These are phyloP conservation scores for Xiphophorus couchianus DNA, from an alignment of 2,113 vertebrate species.

Conservation along the genomic window DNA sequence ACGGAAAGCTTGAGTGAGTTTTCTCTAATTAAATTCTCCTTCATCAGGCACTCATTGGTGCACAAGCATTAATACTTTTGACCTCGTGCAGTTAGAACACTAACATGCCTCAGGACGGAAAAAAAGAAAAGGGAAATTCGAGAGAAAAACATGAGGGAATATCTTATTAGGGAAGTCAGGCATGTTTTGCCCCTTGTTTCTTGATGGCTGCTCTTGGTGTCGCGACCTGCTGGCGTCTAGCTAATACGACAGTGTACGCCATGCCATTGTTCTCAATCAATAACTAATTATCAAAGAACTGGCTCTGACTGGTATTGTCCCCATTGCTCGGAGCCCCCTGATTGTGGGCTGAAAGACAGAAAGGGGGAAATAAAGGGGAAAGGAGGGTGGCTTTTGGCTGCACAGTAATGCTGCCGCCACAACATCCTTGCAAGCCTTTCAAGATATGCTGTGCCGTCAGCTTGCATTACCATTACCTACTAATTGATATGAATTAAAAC, in stretches of 20 bases:
- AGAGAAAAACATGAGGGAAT: constrained; percentile 78
- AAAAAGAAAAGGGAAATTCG: constrained; percentile 74
- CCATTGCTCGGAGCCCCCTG: constrained; percentile 87
- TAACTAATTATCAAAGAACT: constrained; percentile 98
- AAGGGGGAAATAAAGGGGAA: constrained; percentile 60
- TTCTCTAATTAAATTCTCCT: constrained; percentile 74
- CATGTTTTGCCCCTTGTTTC: constrained; percentile 84
- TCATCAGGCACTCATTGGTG: constrained; percentile 75
- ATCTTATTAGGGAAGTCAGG: constrained; percentile 81
- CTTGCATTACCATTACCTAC: constrained; percentile 91
- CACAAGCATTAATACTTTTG: constrained; percentile 81
- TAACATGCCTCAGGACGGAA: constrained; percentile 74
- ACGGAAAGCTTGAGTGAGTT: constrained; percentile 61
- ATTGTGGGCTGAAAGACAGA: constrained; percentile 84
- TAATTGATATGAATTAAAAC: constrained; percentile 97
- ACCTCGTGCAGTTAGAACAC: constrained; percentile 76
- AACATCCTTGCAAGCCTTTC: constrained; percentile 87
- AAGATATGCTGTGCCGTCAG: constrained; percentile 88
- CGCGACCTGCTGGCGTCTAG: constrained; percentile 87
- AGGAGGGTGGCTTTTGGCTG: constrained; percentile 86
- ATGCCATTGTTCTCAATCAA: constrained; percentile 92
- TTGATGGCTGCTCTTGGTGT: constrained; percentile 86
- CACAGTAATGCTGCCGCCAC: constrained; percentile 82
- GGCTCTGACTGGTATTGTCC: constrained; percentile 81
- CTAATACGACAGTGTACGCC: constrained; percentile 87